A percentile compares a stretch with the other conserved stretches of the same genome.
Evolutionary conservation across 2,888 invertebrate species (phyloP).

Genomic region (Lagria hirta): DNA sequence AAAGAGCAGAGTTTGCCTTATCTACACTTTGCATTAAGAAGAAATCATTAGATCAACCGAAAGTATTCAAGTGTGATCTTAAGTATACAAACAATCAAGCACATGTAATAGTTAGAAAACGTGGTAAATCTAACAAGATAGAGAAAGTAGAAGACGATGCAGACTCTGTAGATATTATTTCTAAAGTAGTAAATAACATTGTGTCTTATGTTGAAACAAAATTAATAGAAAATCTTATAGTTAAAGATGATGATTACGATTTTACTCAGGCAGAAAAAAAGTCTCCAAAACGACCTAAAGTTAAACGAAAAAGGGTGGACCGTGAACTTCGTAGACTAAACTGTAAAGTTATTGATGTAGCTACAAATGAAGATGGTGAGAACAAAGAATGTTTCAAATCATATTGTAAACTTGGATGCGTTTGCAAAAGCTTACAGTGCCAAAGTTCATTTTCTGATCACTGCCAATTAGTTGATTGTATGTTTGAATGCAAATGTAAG

Average conservation of each 20-base stretch:
- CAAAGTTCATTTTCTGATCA: constrained; percentile 56
- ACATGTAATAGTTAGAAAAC: constrained; percentile 56
- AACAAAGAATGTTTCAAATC: constrained; percentile 56
- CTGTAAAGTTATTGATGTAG: constrained; percentile 65
- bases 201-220: constrained; percentile 64
- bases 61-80: constrained; percentile 59
- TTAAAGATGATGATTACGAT: constrained; percentile 48
- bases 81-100: constrained; percentile 62
- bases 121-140: not conserved
- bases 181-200: constrained; percentile 56
- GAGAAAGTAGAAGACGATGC: constrained; percentile 5
- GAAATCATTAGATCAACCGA: constrained; percentile 15
- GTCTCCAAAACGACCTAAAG: constrained; percentile 15
- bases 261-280: constrained; percentile 31
- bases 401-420: constrained; percentile 65
- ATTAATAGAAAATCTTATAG: constrained; percentile 60
- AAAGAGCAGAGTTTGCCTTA: constrained; percentile 61
- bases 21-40: constrained; percentile 55
- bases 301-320: constrained; percentile 33
- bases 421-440: constrained; percentile 63
- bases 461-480: constrained; percentile 64
- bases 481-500: constrained; percentile 60
- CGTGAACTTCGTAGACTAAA: constrained; percentile 63
- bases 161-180: constrained; percentile 18
- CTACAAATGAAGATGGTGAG: constrained; percentile 43